phyloP scores from a whole-genome alignment of 1,140 invertebrate genomes.

The Bombus haemorrhoidalis region DNA sequence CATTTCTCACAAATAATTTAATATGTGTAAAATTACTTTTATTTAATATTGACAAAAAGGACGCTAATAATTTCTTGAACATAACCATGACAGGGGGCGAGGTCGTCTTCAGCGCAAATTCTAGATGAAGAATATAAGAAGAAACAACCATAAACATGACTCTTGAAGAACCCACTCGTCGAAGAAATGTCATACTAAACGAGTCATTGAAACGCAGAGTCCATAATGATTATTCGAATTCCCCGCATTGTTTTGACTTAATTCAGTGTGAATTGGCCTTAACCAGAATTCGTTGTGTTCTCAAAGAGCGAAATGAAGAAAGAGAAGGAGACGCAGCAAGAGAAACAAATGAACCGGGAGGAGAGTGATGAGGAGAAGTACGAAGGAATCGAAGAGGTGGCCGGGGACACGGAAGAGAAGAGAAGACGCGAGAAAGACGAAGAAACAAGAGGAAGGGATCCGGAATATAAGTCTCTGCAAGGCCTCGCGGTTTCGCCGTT shows the following conservation, averaged over 20 bases:
- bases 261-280: slow-evolving; percentile 35
- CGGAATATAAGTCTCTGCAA: slow-evolving; percentile 50
- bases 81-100: neutral
- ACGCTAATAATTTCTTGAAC: neutral
- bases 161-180: no score
- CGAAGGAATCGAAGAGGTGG: slow-evolving; percentile 46
- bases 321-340: neutral
- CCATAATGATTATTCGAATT: neutral
- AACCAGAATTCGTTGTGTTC: neutral
- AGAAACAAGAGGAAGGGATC: slow-evolving; percentile 56
- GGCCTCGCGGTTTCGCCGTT: slow-evolving; percentile 64
- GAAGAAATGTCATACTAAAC: neutral
- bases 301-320: neutral
- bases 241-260: neutral
- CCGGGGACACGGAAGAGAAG: slow-evolving; percentile 58
- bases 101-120: neutral
- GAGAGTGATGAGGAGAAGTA: slow-evolving; percentile 31
- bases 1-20: neutral
- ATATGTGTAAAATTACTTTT: neutral
- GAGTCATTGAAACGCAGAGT: neutral
- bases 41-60: neutral
- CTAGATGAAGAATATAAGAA: neutral
- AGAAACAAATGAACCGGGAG: slow-evolving; percentile 29
- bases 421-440: slow-evolving; percentile 54
- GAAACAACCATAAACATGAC: neutral